Conservation (phyloP, 2,113 vertebrate species). For the Mellivora capensis region DNA sequence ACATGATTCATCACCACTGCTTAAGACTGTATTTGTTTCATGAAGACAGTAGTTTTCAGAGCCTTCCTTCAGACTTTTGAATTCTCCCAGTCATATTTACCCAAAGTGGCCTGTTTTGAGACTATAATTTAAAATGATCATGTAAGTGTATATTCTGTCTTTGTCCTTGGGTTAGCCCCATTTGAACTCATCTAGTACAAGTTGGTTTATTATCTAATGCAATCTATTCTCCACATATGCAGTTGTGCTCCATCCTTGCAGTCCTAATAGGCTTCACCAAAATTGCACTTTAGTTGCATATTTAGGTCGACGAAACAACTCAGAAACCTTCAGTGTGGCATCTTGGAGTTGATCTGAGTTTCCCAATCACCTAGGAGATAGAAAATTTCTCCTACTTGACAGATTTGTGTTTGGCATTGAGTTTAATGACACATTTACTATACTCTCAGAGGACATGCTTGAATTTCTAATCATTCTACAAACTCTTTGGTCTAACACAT, state of each 20-base stretch:
- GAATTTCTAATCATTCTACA: conserved; percentile 1
- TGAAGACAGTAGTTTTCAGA: background rate
- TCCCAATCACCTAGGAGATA: background rate
- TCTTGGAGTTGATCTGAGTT: background rate
- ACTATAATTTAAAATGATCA: background rate
- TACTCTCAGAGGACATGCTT: background rate
- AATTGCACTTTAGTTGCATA: background rate
- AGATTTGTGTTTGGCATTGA: background rate
- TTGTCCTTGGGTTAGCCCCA: background rate
- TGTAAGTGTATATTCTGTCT: background rate
- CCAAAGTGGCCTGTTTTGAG: background rate
- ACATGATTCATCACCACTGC: background rate
- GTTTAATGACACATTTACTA: background rate
- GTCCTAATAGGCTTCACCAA: background rate
- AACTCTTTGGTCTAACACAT: background rate
- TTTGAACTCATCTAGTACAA: background rate
- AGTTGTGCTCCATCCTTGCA: background rate
- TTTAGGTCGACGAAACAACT: background rate
- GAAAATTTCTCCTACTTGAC: background rate
- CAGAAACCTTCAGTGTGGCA: background rate
- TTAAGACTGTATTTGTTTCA: background rate
- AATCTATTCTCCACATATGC: background rate
- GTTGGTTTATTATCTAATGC: background rate
- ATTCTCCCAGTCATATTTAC: background rate
- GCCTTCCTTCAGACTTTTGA: background rate